These are phyloP conservation scores for Dendrocincla fuliginosa DNA, from an alignment of 2,797 vertebrate species.

Conservation along the genomic window DNA sequence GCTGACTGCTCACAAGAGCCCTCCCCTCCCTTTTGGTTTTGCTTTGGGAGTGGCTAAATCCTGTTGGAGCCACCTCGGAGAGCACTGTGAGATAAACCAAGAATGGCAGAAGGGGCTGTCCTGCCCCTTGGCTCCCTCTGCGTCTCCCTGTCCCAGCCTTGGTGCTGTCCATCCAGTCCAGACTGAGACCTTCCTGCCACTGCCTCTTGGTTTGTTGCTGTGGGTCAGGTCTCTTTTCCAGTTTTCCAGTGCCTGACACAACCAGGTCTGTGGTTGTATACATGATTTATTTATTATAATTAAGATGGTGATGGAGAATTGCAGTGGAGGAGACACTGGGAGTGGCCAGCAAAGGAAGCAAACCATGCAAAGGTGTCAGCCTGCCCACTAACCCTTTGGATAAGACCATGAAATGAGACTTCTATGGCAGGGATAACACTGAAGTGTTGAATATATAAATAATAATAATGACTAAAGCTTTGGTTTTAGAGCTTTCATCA, in stretches of 20 bases:
- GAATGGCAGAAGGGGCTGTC: accelerated
- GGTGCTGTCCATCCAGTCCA: neutral
- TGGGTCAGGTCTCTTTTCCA: neutral
- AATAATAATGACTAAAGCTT: neutral
- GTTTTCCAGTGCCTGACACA: neutral
- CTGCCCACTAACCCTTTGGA: neutral
- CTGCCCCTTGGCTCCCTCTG: neutral
- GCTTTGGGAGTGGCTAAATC: neutral
- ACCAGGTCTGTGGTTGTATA: neutral
- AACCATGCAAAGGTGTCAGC: neutral
- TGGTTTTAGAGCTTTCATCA: neutral
- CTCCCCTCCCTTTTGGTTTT: neutral
- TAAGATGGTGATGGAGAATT: neutral
- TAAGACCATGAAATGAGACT: neutral
- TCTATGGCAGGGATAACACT: neutral
- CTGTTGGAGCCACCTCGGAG: neutral
- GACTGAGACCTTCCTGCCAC: neutral
- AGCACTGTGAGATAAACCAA: neutral
- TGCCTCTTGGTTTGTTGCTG: neutral
- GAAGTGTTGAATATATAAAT: neutral
- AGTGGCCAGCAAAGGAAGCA: neutral
- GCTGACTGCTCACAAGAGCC: neutral
- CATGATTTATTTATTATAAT: neutral
- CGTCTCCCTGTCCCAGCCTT: neutral
- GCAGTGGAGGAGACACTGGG: neutral